Conservation (phyloP, 2,888 invertebrate genomes). For the Conomelus anceps region DNA sequence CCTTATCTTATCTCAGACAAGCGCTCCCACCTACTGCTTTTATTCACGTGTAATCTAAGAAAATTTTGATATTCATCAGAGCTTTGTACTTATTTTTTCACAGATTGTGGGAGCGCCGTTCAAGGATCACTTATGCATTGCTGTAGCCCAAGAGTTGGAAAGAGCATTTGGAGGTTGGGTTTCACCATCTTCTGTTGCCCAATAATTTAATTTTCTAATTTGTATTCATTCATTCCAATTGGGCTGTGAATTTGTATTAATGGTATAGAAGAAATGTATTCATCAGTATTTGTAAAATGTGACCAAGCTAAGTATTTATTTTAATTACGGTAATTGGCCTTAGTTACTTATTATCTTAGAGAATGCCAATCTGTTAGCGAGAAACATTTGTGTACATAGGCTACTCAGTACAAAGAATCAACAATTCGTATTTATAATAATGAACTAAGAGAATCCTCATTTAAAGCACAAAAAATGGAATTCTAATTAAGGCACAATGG, state of each 20-base stretch:
- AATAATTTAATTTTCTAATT: not conserved
- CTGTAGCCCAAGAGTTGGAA: conserved; percentile 81
- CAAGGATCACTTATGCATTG: conserved; percentile 78
- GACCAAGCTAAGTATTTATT: not conserved
- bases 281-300: not conserved
- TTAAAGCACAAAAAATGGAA: no score
- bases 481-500: no score
- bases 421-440: not conserved
- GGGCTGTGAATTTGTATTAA: not conserved
- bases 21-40: no score
- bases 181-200: conserved; percentile 47
- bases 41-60: no score
- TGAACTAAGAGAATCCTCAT: no score
- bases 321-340: not conserved
- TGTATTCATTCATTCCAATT: not conserved
- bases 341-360: not conserved
- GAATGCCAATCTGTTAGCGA: not conserved
- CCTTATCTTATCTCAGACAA: no score
- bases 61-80: not conserved
- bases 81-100: conserved; percentile 12
- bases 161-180: conserved; percentile 90
- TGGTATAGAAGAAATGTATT: not conserved
- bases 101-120: conserved; percentile 62
- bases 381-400: not conserved
- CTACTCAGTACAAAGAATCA: not conserved